Evolutionary conservation across 1,140 invertebrate species (phyloP).

Genomic region (Nylanderia fulva): DNA sequence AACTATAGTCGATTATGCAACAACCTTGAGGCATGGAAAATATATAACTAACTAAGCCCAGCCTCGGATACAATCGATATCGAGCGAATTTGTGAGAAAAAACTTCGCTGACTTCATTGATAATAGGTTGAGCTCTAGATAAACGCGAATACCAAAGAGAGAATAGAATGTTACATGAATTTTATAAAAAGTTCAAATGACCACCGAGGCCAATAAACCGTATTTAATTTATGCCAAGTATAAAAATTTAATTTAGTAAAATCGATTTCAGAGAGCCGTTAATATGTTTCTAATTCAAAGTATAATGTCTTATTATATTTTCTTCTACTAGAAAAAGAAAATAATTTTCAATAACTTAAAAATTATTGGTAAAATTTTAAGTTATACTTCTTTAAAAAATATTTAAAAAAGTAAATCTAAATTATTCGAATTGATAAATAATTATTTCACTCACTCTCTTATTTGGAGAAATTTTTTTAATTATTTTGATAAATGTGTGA

Average conservation of each 20-base stretch:
- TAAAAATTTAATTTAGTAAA: not conserved
- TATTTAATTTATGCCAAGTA: not conserved
- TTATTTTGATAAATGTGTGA: not conserved
- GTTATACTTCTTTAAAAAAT: not conserved
- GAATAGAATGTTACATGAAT: slow-evolving; percentile 24
- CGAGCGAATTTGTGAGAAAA: slow-evolving; percentile 44
- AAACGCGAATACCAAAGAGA: not conserved
- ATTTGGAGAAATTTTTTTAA: not conserved
- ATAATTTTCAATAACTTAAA: not conserved
- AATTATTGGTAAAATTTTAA: not conserved
- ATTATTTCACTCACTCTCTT: not conserved
- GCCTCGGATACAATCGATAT: slow-evolving; percentile 50
- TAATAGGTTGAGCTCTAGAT: slow-evolving; percentile 28
- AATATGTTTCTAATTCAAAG: not conserved
- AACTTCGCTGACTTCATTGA: slow-evolving; percentile 13
- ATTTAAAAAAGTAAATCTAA: not conserved
- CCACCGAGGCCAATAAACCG: not conserved
- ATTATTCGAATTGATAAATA: not conserved
- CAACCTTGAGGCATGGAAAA: slow-evolving; percentile 51
- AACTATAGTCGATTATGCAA: slow-evolving; percentile 33
- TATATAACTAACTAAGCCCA: slow-evolving; percentile 47
- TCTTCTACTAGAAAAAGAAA: not conserved
- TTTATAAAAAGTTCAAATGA: slow-evolving; percentile 9
- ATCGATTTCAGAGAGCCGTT: not conserved
- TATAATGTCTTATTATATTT: not conserved